Evolutionary conservation across 2,888 invertebrate species (phyloP).

Genomic region (Polia nebulosa): DNA sequence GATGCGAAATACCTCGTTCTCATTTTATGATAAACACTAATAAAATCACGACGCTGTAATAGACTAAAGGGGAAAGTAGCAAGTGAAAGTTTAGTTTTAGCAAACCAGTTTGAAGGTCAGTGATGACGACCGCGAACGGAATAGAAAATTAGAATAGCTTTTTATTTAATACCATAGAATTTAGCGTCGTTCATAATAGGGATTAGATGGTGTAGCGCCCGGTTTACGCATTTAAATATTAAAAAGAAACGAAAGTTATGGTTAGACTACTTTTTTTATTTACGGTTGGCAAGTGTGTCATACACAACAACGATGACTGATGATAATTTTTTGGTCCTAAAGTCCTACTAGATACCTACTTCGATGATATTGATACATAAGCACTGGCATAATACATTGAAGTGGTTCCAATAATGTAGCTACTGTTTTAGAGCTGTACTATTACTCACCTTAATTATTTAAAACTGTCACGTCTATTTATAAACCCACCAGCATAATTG

Average conservation of each 20-base stretch:
- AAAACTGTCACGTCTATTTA: conserved; percentile 25
- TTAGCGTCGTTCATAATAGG: conserved; percentile 5
- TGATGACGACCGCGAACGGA: conserved; percentile 47
- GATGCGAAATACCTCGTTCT: conserved; percentile 26
- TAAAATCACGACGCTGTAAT: conserved; percentile 47
- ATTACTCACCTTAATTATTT: conserved; percentile 2
- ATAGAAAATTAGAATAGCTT: conserved; percentile 51
- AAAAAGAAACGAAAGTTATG: background rate
- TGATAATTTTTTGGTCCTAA: background rate
- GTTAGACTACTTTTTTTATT: background rate
- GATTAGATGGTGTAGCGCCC: background rate
- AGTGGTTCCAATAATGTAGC: background rate
- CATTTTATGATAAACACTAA: conserved; percentile 32
- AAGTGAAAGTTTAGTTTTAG: conserved; percentile 73
- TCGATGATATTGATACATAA: background rate
- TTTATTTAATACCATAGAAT: conserved; percentile 18
- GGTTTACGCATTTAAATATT: background rate
- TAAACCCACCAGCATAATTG: conserved; percentile 10
- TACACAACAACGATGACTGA: background rate
- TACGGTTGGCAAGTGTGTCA: background rate
- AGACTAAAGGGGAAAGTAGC: conserved; percentile 68
- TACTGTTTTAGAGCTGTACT: background rate
- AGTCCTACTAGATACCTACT: background rate
- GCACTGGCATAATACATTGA: background rate
- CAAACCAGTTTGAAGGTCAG: conserved; percentile 66